Percentiles rank a stretch among this genome's conserved stretches.
Conservation (phyloP, 92 coral and sea anemone genomes). For the Parazoanthus darwini region DNA sequence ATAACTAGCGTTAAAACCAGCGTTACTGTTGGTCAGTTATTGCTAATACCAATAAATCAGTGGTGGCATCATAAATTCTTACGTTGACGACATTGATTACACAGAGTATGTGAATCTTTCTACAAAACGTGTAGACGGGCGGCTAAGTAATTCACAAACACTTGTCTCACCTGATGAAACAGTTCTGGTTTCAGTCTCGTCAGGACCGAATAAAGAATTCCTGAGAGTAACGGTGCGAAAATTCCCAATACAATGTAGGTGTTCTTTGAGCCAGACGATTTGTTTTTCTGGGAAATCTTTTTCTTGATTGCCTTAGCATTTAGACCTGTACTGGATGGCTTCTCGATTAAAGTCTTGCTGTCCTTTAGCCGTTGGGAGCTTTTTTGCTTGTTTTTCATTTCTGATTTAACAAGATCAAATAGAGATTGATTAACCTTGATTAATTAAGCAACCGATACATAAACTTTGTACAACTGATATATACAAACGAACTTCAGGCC, state of each 20-base stretch:
- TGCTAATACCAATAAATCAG: no score
- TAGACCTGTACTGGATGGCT: background rate
- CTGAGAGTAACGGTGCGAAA: constrained; percentile 6
- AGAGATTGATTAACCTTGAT: background rate
- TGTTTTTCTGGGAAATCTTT: constrained; percentile 13
- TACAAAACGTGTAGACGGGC: no score
- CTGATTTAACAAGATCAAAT: background rate
- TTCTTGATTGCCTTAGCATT: constrained; percentile 12
- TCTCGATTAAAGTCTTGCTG: background rate
- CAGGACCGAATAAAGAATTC: background rate
- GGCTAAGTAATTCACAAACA: background rate
- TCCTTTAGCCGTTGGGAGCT: background rate
- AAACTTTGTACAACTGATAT: no score
- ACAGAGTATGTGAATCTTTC: no score
- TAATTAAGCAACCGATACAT: background rate
- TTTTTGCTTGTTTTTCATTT: constrained; percentile 34
- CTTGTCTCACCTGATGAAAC: constrained; percentile 21
- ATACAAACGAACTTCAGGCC: no score
- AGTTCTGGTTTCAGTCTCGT: constrained; percentile 3
- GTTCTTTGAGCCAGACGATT: background rate
- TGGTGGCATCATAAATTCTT: no score
- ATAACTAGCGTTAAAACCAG: no score
- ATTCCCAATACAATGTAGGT: background rate
- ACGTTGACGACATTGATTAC: no score
- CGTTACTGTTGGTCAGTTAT: no score